phyloP scores from a whole-genome alignment of 2,113 vertebrate genomes.

The Callopanchax toddi region DNA sequence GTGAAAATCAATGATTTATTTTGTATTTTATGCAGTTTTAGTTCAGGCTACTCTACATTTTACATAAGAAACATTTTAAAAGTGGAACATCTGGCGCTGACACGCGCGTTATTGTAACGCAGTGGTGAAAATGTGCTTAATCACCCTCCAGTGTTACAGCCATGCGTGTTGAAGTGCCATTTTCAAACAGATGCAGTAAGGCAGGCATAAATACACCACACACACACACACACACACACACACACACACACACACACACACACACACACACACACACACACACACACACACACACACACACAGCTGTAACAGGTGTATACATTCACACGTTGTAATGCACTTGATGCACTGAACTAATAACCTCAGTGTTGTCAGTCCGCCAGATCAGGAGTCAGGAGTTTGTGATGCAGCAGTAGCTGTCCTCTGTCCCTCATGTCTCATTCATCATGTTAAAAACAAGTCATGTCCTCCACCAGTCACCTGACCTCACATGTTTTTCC shows the following conservation, averaged over 20 bases:
- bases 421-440: background rate
- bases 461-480: background rate
- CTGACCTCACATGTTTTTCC: slow-evolving; percentile 8
- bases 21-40: background rate
- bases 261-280: background rate
- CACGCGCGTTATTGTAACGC: background rate
- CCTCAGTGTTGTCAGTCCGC: slow-evolving; percentile 7
- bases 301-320: slow-evolving; percentile 5
- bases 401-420: background rate
- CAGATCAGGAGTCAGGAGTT: background rate
- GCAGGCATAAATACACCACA: slow-evolving; percentile 5
- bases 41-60: background rate
- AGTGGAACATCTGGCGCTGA: slow-evolving; percentile 15
- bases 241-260: background rate
- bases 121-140: slow-evolving; percentile 24
- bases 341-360: slow-evolving; percentile 21
- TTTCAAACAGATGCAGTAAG: slow-evolving; percentile 40
- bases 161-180: slow-evolving; percentile 32
- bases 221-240: background rate
- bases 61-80: slow-evolving; percentile 1
- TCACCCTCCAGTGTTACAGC: slow-evolving; percentile 38
- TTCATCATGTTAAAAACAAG: slow-evolving; percentile 12
- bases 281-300: background rate
- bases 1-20: background rate
- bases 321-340: slow-evolving; percentile 16